Evolutionary conservation across 2,113 vertebrate species (phyloP), one percentile per base, ranked within the genome.

Genomic region (Lagopus muta): DNA sequence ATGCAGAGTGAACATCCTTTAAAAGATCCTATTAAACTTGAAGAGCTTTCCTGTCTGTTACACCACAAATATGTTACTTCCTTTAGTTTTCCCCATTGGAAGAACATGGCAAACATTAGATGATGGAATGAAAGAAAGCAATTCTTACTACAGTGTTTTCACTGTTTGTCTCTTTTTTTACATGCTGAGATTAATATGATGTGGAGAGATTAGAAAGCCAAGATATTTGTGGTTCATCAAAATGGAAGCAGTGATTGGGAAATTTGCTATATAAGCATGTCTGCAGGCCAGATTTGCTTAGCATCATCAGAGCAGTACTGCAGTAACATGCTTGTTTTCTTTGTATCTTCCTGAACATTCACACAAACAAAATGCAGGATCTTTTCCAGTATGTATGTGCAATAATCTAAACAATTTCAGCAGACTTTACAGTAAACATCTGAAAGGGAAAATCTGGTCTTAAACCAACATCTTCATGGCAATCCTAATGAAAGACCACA

Each of bases 211-310:
- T 28, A 86, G 48, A 86, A 88, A 69, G 93, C 85, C 89, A 86
- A 86, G 72, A 88, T 90, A 91, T 71, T 93, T 92, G 89, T 83
- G 85, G 75, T 92, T 93, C 79, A 82, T 93, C 91, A 83, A 74
- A 93, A 88, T 86, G 85, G 89, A 82, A 91, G 55, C 64, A 65
- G 57, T 0, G 0, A 83, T 0, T 64, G 32, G 64, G 57, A 55
- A 24, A 82, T 89, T 48, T 85, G 82, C 87, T 81, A 38, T 22
- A 77, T 75, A 89, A 92, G 87, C n/a, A 22, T 38, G 32, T 91
- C 89, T 95, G 93, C 1, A 1, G 69, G 52, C 55, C 94, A 92
- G 85, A 88, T 86, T 89, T 93, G 34, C 87, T 77, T 22, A 86
- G 79, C 75, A 95, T 94, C 73, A 22, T 13, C 52, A 71, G 79